These are phyloP conservation scores for Crotalus adamanteus DNA, from an alignment of 2,797 vertebrate genomes.

Conservation along the genomic window DNA sequence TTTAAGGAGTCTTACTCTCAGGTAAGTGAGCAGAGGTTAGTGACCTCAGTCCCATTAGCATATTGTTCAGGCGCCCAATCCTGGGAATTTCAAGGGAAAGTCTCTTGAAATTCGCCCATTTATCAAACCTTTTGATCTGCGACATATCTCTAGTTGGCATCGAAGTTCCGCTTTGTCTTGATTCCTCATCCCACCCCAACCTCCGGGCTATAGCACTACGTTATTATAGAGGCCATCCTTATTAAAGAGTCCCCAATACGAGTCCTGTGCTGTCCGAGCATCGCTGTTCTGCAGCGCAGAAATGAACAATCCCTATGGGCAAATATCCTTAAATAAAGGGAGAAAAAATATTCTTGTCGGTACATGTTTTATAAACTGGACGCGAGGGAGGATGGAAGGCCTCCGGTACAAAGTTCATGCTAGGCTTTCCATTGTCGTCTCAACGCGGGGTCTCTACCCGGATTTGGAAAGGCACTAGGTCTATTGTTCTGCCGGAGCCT, in stretches of 20 bases:
- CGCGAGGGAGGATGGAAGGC: constrained; percentile 7
- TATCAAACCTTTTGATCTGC: neutral
- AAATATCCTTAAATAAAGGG: neutral
- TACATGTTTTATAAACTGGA: neutral
- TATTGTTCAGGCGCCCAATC: no score
- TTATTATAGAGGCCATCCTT: neutral
- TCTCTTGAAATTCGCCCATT: neutral
- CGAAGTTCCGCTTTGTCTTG: neutral
- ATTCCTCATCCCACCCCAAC: neutral
- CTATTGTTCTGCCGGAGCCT: constrained; percentile 16
- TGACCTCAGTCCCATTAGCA: neutral
- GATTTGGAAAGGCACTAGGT: neutral
- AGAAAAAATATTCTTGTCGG: neutral
- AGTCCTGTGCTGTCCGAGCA: neutral
- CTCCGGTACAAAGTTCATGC: constrained; percentile 42
- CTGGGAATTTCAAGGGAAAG: neutral
- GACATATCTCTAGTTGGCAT: neutral
- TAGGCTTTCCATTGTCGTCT: constrained; percentile 29
- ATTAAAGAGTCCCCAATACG: neutral
- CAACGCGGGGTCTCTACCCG: neutral
- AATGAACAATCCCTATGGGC: neutral
- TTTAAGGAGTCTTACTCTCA: neutral
- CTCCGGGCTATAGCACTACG: neutral
- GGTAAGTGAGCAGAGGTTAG: neutral
- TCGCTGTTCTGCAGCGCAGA: neutral